phyloP scores from a whole-genome alignment of 1,140 invertebrate species.

The Mamestra configurata region DNA sequence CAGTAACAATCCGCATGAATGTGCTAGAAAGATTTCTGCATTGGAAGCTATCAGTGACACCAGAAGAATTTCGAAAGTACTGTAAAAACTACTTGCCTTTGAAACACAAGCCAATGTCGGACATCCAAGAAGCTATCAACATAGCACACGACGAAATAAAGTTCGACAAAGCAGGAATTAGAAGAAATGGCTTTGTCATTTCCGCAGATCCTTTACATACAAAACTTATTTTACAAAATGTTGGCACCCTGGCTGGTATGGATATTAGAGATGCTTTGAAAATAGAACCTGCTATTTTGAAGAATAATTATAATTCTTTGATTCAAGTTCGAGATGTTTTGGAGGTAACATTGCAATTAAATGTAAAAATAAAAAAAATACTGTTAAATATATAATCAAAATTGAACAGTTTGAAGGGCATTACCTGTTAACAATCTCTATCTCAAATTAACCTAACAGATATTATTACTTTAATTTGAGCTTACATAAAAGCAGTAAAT shows the following conservation, averaged over 20 bases:
- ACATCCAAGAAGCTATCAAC: constrained; percentile 85
- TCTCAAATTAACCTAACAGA: no score
- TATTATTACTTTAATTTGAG: no score
- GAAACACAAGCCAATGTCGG: constrained; percentile 87
- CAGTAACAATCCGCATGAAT: constrained; percentile 84
- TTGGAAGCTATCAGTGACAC: constrained; percentile 82
- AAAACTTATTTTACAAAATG: constrained; percentile 86
- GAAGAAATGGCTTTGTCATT: constrained; percentile 88
- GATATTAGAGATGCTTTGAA: constrained; percentile 86
- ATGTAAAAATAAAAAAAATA: no score
- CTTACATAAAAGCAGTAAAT: neutral
- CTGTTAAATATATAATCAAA: no score
- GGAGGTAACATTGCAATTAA: constrained; percentile 65
- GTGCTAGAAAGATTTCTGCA: constrained; percentile 85
- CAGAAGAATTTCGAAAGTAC: constrained; percentile 83
- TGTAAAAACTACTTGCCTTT: constrained; percentile 87
- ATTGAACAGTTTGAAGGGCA: no score
- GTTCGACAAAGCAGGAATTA: constrained; percentile 82
- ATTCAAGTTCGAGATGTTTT: constrained; percentile 85
- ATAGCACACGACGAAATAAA: constrained; percentile 84
- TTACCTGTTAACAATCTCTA: no score
- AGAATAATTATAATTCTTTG: constrained; percentile 85
- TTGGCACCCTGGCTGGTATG: constrained; percentile 83
- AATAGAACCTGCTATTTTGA: constrained; percentile 88
- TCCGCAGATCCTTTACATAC: constrained; percentile 87